Conservation (phyloP, 2,888 invertebrate genomes). For the Globia sparganii region DNA sequence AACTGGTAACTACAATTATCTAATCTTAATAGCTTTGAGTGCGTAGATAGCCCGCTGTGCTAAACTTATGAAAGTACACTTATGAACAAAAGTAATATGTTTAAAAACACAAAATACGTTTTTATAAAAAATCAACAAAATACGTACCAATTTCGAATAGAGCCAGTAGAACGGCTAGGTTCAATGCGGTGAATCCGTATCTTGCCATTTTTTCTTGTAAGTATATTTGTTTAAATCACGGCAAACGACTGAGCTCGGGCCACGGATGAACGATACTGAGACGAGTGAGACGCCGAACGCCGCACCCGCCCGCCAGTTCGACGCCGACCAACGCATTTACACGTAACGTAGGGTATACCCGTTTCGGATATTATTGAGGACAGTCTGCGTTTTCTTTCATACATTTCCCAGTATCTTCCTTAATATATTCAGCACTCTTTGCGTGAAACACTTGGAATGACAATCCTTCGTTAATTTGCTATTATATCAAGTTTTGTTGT, state of each 20-base stretch:
- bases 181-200: conserved; percentile 76
- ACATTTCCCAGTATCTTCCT: background rate
- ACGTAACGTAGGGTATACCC: conserved; percentile 74
- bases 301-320: conserved; percentile 78
- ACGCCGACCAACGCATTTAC: conserved; percentile 83
- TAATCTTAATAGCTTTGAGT: conserved; percentile 53
- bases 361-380: conserved; percentile 38
- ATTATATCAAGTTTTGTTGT: background rate
- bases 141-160: conserved; percentile 84
- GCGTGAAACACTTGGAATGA: background rate
- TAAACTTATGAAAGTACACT: conserved; percentile 55
- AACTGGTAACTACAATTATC: conserved; percentile 18
- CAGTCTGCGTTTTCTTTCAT: conserved; percentile 30
- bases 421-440: conserved; percentile 1
- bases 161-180: conserved; percentile 81
- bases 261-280: conserved; percentile 77
- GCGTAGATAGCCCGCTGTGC: conserved; percentile 33
- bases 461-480: background rate
- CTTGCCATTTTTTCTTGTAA: conserved; percentile 80
- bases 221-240: conserved; percentile 63
- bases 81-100: conserved; percentile 44
- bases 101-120: conserved; percentile 5
- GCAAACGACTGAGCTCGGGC: conserved; percentile 75
- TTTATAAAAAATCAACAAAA: conserved; percentile 22
- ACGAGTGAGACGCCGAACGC: conserved; percentile 77